Percentiles rank a stretch among this genome's conserved stretches.
phyloP scores from a whole-genome alignment of 2,113 vertebrate species.

The Ailuropoda melanoleuca region DNA sequence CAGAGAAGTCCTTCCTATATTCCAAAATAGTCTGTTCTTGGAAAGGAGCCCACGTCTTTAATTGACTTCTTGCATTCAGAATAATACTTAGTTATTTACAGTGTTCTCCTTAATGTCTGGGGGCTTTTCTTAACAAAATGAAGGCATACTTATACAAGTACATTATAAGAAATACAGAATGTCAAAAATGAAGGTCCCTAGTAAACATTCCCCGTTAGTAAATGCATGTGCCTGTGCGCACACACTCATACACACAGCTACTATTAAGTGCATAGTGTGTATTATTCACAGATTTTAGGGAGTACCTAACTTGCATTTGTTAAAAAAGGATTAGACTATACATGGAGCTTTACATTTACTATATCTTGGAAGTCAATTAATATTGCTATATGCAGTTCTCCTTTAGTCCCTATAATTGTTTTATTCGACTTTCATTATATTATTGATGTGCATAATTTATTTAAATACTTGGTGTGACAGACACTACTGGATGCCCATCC shows the following conservation, averaged over 20 bases:
- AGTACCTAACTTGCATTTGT: not conserved
- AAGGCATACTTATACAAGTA: not conserved
- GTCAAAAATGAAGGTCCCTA: not conserved
- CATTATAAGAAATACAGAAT: constrained; percentile 37
- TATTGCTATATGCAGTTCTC: not conserved
- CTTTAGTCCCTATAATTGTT: not conserved
- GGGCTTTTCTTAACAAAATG: constrained; percentile 40
- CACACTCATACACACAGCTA: not conserved
- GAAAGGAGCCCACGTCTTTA: constrained; percentile 43
- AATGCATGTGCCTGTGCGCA: not conserved
- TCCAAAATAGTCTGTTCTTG: constrained; percentile 41
- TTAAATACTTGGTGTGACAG: not conserved
- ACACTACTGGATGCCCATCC: not conserved
- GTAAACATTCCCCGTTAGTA: not conserved
- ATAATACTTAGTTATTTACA: constrained; percentile 42
- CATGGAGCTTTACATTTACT: not conserved
- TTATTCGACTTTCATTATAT: not conserved
- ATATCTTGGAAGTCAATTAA: not conserved
- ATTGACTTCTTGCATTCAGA: constrained; percentile 52
- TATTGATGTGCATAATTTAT: not conserved
- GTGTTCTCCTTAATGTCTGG: constrained; percentile 18
- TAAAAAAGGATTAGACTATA: not conserved
- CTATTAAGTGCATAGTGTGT: not conserved
- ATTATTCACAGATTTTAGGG: not conserved
- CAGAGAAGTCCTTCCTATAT: not conserved